These are phyloP conservation scores for Etia nguti DNA, from an alignment of 2,113 vertebrate genomes.

Conservation along the genomic window DNA sequence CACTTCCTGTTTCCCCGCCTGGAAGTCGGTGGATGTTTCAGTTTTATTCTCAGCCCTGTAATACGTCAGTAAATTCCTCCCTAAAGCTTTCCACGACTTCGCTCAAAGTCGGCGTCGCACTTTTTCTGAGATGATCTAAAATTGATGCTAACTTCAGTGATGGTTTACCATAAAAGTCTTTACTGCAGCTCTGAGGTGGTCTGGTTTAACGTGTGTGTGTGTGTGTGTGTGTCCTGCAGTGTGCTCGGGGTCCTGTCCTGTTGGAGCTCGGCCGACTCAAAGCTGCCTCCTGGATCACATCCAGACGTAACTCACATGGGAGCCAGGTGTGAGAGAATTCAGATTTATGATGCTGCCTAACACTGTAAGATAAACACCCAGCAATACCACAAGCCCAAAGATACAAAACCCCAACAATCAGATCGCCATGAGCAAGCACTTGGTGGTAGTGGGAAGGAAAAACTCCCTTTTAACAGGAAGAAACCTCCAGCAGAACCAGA, in stretches of 20 bases:
- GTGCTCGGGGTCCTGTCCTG: conserved; percentile 85
- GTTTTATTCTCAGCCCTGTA: neutral
- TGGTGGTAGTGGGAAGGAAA: neutral
- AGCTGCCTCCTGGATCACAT: conserved; percentile 85
- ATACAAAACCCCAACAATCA: neutral
- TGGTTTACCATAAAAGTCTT: neutral
- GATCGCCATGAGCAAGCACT: neutral
- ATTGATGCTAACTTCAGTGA: neutral
- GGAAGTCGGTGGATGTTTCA: neutral
- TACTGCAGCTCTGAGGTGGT: neutral
- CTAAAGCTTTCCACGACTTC: neutral
- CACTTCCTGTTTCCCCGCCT: accelerated
- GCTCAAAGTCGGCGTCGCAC: neutral
- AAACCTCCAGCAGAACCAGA: neutral
- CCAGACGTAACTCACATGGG: conserved; percentile 75
- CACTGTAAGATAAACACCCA: neutral
- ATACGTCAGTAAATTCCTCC: neutral
- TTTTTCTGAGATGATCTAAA: neutral
- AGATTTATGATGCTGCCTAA: neutral
- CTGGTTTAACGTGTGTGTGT: neutral
- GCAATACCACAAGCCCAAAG: neutral
- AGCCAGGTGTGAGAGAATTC: conserved; percentile 78
- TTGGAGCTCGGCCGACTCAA: conserved; percentile 88
- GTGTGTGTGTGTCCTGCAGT: conserved; percentile 68
- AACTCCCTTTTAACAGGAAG: neutral